Percentiles rank a stretch among this genome's conserved stretches.
phyloP scores from a whole-genome alignment of 2,797 vertebrate genomes.

The Enteromius anoplus region DNA sequence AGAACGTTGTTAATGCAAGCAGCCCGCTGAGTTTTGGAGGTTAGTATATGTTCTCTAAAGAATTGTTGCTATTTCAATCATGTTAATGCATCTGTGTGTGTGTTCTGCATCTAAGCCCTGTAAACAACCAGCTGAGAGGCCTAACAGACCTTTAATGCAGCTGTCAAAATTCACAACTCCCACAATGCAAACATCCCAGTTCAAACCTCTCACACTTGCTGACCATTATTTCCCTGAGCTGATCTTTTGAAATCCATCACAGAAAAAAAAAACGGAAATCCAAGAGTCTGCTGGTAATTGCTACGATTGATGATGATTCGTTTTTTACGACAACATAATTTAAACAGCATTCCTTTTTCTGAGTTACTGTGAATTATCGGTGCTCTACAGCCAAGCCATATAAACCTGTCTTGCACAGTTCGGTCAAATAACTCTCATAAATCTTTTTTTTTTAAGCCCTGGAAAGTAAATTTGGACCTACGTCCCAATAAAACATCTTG shows the following conservation, averaged over 20 bases:
- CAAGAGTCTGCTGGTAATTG: slow-evolving; percentile 20
- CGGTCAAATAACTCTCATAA: slow-evolving; percentile 21
- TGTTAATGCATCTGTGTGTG: not conserved
- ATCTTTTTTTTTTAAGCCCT: not conserved
- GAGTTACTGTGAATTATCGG: slow-evolving; percentile 8
- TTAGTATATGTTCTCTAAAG: not conserved
- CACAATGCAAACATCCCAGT: slow-evolving; percentile 7
- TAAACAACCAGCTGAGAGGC: slow-evolving; percentile 6
- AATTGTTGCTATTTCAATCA: not conserved
- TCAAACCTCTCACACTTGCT: slow-evolving; percentile 9
- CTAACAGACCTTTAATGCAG: slow-evolving; percentile 28
- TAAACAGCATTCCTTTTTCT: slow-evolving; percentile 15
- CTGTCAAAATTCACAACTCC: slow-evolving; percentile 46
- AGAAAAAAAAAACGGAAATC: slow-evolving; percentile 7
- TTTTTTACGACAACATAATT: slow-evolving; percentile 15
- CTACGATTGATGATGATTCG: slow-evolving; percentile 16
- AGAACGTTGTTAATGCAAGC: not conserved
- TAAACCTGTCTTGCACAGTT: slow-evolving; percentile 7
- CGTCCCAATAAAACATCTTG: slow-evolving; percentile 20
- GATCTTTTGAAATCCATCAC: slow-evolving; percentile 28
- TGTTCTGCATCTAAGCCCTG: not conserved
- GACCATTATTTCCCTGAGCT: slow-evolving; percentile 16
- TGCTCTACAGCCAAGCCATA: slow-evolving; percentile 20
- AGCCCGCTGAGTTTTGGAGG: not conserved
- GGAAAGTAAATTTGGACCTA: slow-evolving; percentile 7